A percentile compares a stretch with the other conserved stretches of the same genome.
These are phyloP conservation scores for Neomonachus schauinslandi DNA, from an alignment of 2,113 vertebrate species.

Conservation along the genomic window DNA sequence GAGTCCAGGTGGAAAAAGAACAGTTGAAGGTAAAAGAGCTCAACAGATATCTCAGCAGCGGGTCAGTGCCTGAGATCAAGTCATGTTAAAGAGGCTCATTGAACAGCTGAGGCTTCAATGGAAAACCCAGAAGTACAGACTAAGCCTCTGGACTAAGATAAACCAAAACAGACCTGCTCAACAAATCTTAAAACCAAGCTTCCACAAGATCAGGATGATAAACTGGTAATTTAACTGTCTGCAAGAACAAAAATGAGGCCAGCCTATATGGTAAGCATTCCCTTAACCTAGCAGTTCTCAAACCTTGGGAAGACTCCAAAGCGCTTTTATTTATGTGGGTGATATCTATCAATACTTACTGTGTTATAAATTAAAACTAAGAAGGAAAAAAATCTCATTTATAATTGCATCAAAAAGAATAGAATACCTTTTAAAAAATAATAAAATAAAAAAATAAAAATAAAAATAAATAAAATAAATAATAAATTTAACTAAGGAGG, in stretches of 20 bases:
- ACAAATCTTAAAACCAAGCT: background rate
- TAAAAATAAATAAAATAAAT: no score
- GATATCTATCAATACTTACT: background rate
- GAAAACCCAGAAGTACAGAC: background rate
- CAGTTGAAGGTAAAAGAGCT: background rate
- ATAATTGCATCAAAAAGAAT: background rate
- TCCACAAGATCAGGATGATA: background rate
- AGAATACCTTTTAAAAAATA: background rate
- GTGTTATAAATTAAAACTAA: background rate
- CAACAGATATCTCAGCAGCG: background rate
- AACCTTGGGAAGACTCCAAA: background rate
- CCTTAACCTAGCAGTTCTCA: background rate
- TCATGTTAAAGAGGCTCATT: background rate
- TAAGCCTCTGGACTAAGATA: background rate
- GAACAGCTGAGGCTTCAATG: background rate
- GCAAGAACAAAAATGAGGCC: background rate
- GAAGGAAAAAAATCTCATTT: background rate
- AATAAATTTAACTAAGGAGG: background rate
- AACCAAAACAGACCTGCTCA: background rate
- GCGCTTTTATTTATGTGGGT: background rate
- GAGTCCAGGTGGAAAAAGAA: background rate
- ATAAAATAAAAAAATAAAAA: background rate
- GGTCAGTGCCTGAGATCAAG: background rate
- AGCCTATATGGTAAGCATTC: background rate
- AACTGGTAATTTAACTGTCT: background rate